These are phyloP conservation scores for Ornithoptera alexandrae DNA, from an alignment of 2,888 invertebrate species.

Conservation along the genomic window DNA sequence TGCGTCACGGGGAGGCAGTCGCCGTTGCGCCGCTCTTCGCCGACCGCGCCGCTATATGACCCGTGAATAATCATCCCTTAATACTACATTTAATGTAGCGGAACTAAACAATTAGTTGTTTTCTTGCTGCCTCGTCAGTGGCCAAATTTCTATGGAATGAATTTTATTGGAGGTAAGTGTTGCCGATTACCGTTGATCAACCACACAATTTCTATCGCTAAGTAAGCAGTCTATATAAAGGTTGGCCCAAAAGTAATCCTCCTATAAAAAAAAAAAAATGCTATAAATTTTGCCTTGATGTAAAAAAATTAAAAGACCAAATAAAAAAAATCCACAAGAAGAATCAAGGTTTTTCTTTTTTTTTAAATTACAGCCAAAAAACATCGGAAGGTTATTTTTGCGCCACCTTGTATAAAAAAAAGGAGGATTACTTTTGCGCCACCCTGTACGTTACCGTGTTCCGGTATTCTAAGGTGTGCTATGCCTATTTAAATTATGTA, in stretches of 20 bases:
- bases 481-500: too few species aligned
- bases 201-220: not conserved
- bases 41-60: conserved; percentile 68
- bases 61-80: conserved; percentile 76
- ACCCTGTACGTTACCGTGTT: not conserved
- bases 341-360: too few species aligned
- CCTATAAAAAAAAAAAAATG: too few species aligned
- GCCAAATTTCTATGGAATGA: conserved; percentile 35
- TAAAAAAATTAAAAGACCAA: too few species aligned
- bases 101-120: conserved; percentile 79
- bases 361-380: too few species aligned
- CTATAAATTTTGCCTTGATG: too few species aligned
- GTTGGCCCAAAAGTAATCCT: too few species aligned
- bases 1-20: conserved; percentile 37
- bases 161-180: not conserved
- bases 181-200: not conserved
- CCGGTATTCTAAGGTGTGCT: not conserved
- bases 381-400: too few species aligned
- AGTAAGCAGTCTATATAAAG: too few species aligned
- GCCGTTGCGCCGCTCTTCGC: conserved; percentile 35
- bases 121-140: conserved; percentile 74
- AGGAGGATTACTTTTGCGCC: too few species aligned
- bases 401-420: too few species aligned
- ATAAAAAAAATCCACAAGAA: too few species aligned
- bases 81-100: conserved; percentile 76